phyloP scores from a whole-genome alignment of 2,888 invertebrate genomes.

The Heliothis peltigera region DNA sequence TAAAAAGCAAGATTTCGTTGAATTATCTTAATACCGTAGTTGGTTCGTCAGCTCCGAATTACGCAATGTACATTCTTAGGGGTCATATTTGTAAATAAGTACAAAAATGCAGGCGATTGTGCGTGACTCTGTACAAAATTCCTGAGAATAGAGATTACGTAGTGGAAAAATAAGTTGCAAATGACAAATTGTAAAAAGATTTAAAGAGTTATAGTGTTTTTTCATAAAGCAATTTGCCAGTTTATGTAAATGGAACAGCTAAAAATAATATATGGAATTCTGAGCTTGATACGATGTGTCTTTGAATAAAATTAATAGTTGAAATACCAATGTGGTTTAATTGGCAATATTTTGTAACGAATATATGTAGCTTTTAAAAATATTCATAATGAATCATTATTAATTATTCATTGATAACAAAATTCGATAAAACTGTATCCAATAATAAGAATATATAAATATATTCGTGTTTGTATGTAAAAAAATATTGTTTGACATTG shows the following conservation, averaged over 20 bases:
- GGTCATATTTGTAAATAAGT: conserved; percentile 42
- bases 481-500: background rate
- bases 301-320: background rate
- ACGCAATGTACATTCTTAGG: conserved; percentile 3
- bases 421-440: conserved; percentile 37
- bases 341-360: conserved; percentile 15
- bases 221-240: background rate
- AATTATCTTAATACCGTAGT: too few species aligned
- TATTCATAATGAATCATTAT: conserved; percentile 35
- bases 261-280: too few species aligned
- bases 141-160: conserved; percentile 6
- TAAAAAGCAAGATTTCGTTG: too few species aligned
- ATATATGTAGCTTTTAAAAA: conserved; percentile 7
- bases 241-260: background rate
- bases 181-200: background rate
- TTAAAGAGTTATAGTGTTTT: too few species aligned
- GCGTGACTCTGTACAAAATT: background rate
- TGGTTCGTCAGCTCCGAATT: background rate
- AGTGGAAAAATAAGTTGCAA: background rate
- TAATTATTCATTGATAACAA: conserved; percentile 36
- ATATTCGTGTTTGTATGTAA: background rate
- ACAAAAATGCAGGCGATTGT: conserved; percentile 27
- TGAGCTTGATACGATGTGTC: background rate
- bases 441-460: conserved; percentile 26
- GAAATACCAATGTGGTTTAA: background rate